Percentiles rank a stretch among this genome's conserved stretches.
phyloP scores from a whole-genome alignment of 2,888 invertebrate genomes.

The Tethea ocularis region DNA sequence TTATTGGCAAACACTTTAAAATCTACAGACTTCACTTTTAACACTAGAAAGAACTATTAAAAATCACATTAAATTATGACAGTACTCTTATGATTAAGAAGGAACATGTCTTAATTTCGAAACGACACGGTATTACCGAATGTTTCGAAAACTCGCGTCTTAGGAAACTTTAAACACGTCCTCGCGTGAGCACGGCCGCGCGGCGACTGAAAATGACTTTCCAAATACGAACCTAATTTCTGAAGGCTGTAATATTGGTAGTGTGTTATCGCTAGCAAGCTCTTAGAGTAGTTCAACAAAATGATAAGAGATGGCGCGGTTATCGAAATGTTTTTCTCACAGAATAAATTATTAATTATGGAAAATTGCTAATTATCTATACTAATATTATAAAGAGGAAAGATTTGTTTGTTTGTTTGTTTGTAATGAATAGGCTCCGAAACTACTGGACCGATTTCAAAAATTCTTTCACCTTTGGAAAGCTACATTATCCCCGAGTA shows the following conservation, averaged over 20 bases:
- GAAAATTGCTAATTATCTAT: neutral
- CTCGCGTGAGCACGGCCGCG: slow-evolving; percentile 40
- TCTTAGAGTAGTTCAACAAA: slow-evolving; percentile 35
- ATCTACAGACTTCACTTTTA: slow-evolving; percentile 6
- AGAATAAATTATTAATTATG: no score
- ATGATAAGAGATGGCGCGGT: slow-evolving; percentile 9
- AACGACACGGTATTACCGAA: slow-evolving; percentile 26
- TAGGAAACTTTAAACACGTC: slow-evolving; percentile 35
- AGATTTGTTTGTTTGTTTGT: no score
- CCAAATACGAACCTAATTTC: slow-evolving; percentile 69
- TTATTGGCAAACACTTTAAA: slow-evolving; percentile 26
- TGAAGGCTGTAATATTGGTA: slow-evolving; percentile 51
- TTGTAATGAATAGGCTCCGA: no score
- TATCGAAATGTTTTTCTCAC: no score
- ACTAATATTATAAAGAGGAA: no score
- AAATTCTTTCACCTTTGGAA: no score
- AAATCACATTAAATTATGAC: neutral
- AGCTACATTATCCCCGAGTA: no score
- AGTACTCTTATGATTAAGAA: slow-evolving; percentile 7
- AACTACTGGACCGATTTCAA: no score
- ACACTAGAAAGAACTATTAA: neutral
- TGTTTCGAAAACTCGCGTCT: neutral
- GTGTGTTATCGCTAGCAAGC: slow-evolving; percentile 47
- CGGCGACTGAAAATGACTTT: slow-evolving; percentile 62
- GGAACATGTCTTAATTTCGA: slow-evolving; percentile 20